Evolutionary conservation across 1,140 invertebrate species (phyloP).

Genomic region (Teleogryllus occipitalis): DNA sequence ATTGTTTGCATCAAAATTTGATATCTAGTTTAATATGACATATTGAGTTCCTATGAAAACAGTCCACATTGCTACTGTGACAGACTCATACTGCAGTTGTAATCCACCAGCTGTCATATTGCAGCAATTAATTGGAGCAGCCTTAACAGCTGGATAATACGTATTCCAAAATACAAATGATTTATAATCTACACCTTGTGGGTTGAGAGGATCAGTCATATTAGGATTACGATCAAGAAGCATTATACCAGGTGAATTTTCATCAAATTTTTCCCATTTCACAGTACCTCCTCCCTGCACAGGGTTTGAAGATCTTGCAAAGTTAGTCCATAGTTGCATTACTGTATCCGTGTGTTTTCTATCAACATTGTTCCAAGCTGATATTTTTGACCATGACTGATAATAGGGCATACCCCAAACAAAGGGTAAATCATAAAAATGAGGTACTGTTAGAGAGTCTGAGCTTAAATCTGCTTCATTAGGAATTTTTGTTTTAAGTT

Average conservation of each 20-base stretch:
- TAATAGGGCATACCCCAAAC: constrained; percentile 67
- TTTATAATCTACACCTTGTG: constrained; percentile 52
- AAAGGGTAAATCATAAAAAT: constrained; percentile 68
- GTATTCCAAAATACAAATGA: constrained; percentile 72
- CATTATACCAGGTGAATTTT: constrained; percentile 51
- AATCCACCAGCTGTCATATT: constrained; percentile 11
- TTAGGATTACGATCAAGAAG: constrained; percentile 64
- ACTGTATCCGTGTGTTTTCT: constrained; percentile 65
- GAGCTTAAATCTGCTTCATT: constrained; percentile 39
- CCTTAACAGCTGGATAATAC: constrained; percentile 59
- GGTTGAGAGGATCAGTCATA: constrained; percentile 50
- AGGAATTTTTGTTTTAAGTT: constrained; percentile 52
- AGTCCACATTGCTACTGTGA: neutral
- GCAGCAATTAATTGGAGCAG: constrained; percentile 15
- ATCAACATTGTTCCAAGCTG: constrained; percentile 58
- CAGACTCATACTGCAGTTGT: neutral
- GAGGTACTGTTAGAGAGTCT: constrained; percentile 52
- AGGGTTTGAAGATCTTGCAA: constrained; percentile 60
- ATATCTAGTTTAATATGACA: neutral
- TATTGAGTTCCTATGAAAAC: neutral
- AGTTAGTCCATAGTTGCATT: constrained; percentile 67
- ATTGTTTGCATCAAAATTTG: too few relatives aligned
- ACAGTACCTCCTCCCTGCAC: constrained; percentile 48
- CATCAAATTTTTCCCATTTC: constrained; percentile 61
- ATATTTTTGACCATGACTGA: constrained; percentile 38